Percentiles rank a stretch among this genome's conserved stretches.
Evolutionary conservation across 2,797 vertebrate species (phyloP).

Genomic region (Picus viridis): DNA sequence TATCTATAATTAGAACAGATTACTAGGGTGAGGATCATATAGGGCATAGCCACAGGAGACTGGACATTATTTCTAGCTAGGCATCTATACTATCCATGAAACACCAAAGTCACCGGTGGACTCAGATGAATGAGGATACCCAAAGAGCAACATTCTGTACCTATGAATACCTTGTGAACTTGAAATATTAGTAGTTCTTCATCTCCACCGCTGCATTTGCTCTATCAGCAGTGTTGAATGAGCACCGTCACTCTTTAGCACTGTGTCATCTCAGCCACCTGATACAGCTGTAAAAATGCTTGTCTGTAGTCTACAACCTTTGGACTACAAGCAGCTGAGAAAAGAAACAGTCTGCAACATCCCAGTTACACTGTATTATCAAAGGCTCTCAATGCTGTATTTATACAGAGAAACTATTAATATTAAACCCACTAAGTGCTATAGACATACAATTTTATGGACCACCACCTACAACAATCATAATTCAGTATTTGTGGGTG

Average conservation of each 20-base stretch:
- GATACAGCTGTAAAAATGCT: not conserved
- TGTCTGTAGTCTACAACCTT: not conserved
- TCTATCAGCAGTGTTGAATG: not conserved
- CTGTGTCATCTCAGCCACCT: not conserved
- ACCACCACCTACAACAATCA: not conserved
- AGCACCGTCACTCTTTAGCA: not conserved
- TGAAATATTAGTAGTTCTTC: not conserved
- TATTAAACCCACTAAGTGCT: not conserved
- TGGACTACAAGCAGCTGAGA: not conserved
- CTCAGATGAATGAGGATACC: not conserved
- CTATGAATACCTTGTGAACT: not conserved
- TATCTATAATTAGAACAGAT: not conserved
- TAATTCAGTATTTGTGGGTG: not conserved
- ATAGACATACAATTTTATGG: accelerated
- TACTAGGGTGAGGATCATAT: not conserved
- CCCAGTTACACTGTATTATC: accelerated
- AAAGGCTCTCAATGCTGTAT: not conserved
- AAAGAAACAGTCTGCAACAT: not conserved
- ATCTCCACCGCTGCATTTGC: not conserved
- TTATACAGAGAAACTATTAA: not conserved
- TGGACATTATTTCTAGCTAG: not conserved
- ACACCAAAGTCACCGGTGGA: not conserved
- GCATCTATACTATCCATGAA: not conserved
- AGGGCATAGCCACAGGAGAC: not conserved
- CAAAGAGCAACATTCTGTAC: not conserved